Evolutionary conservation across 1,140 invertebrate species (phyloP), one percentile per base, ranked within the genome.

Genomic region (Drosophila watanabei): DNA sequence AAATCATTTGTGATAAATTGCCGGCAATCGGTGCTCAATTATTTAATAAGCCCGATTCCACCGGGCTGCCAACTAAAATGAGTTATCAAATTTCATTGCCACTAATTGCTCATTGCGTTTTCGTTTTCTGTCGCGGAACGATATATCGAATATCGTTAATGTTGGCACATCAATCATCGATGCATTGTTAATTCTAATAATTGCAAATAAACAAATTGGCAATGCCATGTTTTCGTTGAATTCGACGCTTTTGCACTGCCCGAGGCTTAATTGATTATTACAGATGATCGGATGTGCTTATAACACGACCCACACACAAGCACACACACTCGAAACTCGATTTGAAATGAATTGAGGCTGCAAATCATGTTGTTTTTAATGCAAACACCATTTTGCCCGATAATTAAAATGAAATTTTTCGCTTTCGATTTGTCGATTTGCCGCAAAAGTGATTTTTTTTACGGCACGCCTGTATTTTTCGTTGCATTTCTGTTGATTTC

Each of bases 1-100:
- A 84, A 82, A 80, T 86, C 82, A 90, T 86, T 90, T 79, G 81
- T 89, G 82, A 89, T 89, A 82, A 90, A 89, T 89, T 61, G 66
- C 57, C 71, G 63, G 61, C 59, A 90, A 72, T 85, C 70, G 82
- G 71, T 81, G 85, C 73, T 85, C 73, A 89, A 89, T 88, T 88
- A 88, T 89, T 89, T 89, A 89, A 89, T 89, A 75, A 79, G 56
- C 79, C 59, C 69, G 51, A 35, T 75, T 54, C 45, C 58, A 60
- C 66, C 37, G 66, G 64, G 14, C 64, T 62, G 35, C 30, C 33
- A 46, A 64, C 37, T 52, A 57, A 60, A 56, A 56, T 62, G 32
- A 65, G 68, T 45, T 66, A 79, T 89, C 82, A 72, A 79, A 66
- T 89, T 85, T 79, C 79, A 62, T 66, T 52, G 46, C 33, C 32